phyloP scores from a whole-genome alignment of 2,113 vertebrate species.

The Salvelinus namaycush region DNA sequence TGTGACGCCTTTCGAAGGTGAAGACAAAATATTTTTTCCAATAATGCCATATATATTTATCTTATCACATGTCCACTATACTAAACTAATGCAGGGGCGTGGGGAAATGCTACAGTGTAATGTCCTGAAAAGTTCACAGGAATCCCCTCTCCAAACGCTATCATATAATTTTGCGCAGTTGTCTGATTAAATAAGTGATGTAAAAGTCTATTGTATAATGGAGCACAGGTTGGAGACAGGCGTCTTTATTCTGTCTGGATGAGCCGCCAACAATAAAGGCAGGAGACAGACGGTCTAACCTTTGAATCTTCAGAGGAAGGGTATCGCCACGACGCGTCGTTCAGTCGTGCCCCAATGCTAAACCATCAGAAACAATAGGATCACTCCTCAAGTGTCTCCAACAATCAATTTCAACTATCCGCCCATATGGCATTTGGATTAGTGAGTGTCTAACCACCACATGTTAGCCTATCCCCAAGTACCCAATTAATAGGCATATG shows the following conservation, averaged over 20 bases:
- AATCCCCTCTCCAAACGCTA: slow-evolving; percentile 55
- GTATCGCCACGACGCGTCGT: slow-evolving; percentile 64
- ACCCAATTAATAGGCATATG: neutral
- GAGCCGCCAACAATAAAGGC: slow-evolving; percentile 72
- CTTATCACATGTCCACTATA: neutral
- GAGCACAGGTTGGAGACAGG: slow-evolving; percentile 74
- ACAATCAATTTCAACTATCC: slow-evolving; percentile 57
- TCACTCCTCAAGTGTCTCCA: slow-evolving; percentile 49
- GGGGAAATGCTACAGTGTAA: slow-evolving; percentile 39
- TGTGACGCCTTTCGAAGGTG: too few relatives aligned
- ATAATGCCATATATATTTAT: neutral
- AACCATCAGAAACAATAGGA: slow-evolving; percentile 66
- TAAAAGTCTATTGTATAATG: slow-evolving; percentile 72
- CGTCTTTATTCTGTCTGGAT: slow-evolving; percentile 71
- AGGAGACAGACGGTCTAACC: slow-evolving; percentile 79
- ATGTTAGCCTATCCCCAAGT: slow-evolving; percentile 33
- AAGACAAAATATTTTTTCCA: too few relatives aligned
- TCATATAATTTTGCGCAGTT: slow-evolving; percentile 70
- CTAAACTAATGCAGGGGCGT: neutral
- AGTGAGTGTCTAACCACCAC: slow-evolving; percentile 64
- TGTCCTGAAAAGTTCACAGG: slow-evolving; percentile 59
- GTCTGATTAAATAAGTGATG: slow-evolving; percentile 77
- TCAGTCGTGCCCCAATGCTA: slow-evolving; percentile 64
- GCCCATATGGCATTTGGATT: slow-evolving; percentile 65
- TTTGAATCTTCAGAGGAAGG: slow-evolving; percentile 74